phyloP scores from a whole-genome alignment of 1,140 invertebrate species.

The Drosophila ohnishii region DNA sequence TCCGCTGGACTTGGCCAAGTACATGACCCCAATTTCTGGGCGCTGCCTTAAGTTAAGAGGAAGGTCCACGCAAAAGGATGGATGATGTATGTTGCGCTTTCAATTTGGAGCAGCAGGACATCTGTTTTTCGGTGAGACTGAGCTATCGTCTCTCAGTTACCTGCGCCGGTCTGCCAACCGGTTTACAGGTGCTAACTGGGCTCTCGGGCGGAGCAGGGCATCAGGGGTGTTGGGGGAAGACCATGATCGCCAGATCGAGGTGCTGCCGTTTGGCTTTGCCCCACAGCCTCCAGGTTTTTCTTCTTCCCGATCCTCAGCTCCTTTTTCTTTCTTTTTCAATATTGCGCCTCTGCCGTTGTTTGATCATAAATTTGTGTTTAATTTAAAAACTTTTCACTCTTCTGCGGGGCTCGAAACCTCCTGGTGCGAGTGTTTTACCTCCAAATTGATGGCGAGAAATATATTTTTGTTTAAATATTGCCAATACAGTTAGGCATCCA shows the following conservation, averaged over 20 bases:
- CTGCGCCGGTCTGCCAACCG: conserved; percentile 46
- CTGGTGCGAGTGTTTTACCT: conserved; percentile 55
- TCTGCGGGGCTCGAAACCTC: conserved; percentile 21
- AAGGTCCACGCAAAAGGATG: conserved; percentile 43
- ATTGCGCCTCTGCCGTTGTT: conserved; percentile 44
- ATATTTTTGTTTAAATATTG: conserved; percentile 72
- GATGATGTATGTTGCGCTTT: conserved; percentile 82
- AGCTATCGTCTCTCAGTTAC: conserved; percentile 31
- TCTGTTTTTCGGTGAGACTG: conserved; percentile 64
- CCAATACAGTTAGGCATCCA: conserved; percentile 29
- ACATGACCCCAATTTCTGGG: conserved; percentile 82
- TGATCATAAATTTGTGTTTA: conserved; percentile 79
- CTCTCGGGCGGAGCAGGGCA: background rate
- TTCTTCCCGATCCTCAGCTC: conserved; percentile 12
- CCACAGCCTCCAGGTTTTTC: conserved; percentile 76
- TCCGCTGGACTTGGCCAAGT: conserved; percentile 46
- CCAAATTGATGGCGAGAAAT: conserved; percentile 72
- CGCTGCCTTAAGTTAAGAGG: conserved; percentile 21
- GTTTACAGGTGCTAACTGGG: conserved; percentile 79
- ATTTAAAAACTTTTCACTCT: conserved; percentile 81
- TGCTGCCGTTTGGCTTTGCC: conserved; percentile 57
- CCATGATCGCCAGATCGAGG: conserved; percentile 14
- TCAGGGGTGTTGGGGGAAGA: background rate
- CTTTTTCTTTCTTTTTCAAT: conserved; percentile 11
- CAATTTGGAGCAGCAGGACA: conserved; percentile 82